Conservation (phyloP, 2,888 invertebrate species). For the Lepidochitona cinerea region DNA sequence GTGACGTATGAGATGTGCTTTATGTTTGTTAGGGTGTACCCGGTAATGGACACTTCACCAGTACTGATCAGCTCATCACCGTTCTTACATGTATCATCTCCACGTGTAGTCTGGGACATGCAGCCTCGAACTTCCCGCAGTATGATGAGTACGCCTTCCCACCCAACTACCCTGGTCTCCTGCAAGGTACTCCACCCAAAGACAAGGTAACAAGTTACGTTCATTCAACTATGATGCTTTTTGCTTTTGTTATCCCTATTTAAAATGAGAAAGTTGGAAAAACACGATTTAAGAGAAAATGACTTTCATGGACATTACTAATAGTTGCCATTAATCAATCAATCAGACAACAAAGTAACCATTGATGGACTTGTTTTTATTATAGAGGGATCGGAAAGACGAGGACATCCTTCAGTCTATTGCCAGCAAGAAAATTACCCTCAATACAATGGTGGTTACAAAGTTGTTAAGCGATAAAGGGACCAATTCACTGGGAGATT, state of each 20-base stretch:
- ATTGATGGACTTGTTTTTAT: too few relatives aligned
- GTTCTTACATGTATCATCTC: constrained; percentile 53
- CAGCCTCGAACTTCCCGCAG: constrained; percentile 61
- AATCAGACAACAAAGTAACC: too few relatives aligned
- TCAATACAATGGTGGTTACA: constrained; percentile 71
- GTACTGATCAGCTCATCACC: constrained; percentile 38
- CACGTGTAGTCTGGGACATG: constrained; percentile 59
- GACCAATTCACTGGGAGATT: constrained; percentile 49
- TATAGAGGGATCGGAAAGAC: constrained; percentile 59
- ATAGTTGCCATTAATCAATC: too few relatives aligned
- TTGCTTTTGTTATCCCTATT: too few relatives aligned
- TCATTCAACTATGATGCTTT: too few relatives aligned
- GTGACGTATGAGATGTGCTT: neutral
- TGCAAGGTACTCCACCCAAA: constrained; percentile 51
- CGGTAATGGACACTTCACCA: constrained; percentile 43
- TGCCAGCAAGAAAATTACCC: constrained; percentile 66
- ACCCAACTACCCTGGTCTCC: constrained; percentile 58
- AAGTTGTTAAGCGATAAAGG: constrained; percentile 69
- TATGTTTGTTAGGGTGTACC: constrained; percentile 47
- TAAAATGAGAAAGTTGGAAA: too few relatives aligned
- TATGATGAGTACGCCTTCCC: constrained; percentile 65
- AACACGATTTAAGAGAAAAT: too few relatives aligned
- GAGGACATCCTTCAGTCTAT: constrained; percentile 62
- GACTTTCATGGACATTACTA: too few relatives aligned
- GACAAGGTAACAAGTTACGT: constrained; percentile 49